A percentile compares a stretch with the other conserved stretches of the same genome.
phyloP scores from a whole-genome alignment of 2,113 vertebrate species.

The Eidolon helvum region DNA sequence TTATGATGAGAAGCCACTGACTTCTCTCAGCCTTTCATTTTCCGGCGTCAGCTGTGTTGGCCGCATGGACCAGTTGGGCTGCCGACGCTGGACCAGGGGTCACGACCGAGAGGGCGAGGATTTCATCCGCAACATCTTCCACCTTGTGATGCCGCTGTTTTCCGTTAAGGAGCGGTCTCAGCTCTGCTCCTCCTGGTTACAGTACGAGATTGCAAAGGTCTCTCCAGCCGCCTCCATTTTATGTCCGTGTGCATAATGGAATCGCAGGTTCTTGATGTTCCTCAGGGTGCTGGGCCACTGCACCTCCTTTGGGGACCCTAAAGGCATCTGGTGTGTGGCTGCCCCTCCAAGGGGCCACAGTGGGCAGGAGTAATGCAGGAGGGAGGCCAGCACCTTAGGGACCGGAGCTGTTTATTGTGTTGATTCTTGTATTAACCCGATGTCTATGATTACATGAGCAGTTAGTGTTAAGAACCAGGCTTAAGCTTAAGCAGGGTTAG shows the following conservation, averaged over 20 bases:
- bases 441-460: neutral
- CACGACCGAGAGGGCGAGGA: slow-evolving; percentile 91
- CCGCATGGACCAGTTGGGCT: slow-evolving; percentile 84
- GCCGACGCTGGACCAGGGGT: slow-evolving; percentile 81
- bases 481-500: neutral
- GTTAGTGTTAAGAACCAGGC: neutral
- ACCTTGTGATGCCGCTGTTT: slow-evolving; percentile 84
- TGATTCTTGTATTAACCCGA: neutral
- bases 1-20: slow-evolving; percentile 84
- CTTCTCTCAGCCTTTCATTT: slow-evolving; percentile 76
- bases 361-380: neutral
- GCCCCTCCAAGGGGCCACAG: neutral
- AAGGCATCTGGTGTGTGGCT: neutral
- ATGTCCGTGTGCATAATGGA: neutral
- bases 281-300: neutral
- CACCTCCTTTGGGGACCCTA: neutral
- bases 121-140: slow-evolving; percentile 90
- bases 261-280: neutral
- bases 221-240: neutral
- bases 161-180: slow-evolving; percentile 82
- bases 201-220: slow-evolving; percentile 95
- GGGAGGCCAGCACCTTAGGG: neutral
- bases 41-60: slow-evolving; percentile 87
- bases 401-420: neutral
- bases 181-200: slow-evolving; percentile 90